These are phyloP conservation scores for Limanda limanda DNA, from an alignment of 2,113 vertebrate species.

Conservation along the genomic window DNA sequence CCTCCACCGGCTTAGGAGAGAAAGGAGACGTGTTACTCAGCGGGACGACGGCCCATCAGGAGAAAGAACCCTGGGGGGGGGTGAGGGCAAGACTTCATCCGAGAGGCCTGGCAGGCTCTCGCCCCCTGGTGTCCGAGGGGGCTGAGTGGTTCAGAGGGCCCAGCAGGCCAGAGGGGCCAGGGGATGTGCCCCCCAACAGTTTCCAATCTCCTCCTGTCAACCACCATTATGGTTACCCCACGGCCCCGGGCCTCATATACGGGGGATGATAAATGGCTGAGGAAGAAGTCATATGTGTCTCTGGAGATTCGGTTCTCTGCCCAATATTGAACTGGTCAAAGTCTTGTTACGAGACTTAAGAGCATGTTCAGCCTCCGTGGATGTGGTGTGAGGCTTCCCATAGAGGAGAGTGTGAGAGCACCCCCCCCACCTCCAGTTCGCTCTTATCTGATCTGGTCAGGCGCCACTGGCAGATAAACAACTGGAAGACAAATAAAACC, in stretches of 20 bases:
- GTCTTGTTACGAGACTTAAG: slow-evolving; percentile 42
- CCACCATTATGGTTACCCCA: slow-evolving; percentile 54
- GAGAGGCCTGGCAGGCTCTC: slow-evolving; percentile 55
- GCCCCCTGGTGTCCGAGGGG: slow-evolving; percentile 67
- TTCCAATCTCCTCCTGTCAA: slow-evolving; percentile 73
- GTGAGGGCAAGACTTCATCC: slow-evolving; percentile 44
- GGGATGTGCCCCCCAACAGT: slow-evolving; percentile 51
- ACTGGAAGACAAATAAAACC: slow-evolving; percentile 66
- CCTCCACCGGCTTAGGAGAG: slow-evolving; percentile 67
- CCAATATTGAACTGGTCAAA: slow-evolving; percentile 55
- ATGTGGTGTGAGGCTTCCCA: slow-evolving; percentile 26
- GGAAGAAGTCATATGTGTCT: slow-evolving; percentile 55
- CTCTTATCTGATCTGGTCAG: slow-evolving; percentile 69
- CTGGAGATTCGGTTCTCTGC: slow-evolving; percentile 47
- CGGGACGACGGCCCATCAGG: slow-evolving; percentile 52
- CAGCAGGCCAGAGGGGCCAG: slow-evolving; percentile 55
- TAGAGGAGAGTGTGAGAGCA: slow-evolving; percentile 16
- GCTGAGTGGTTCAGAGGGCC: slow-evolving; percentile 58
- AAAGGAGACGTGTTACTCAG: slow-evolving; percentile 76
- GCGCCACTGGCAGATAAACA: slow-evolving; percentile 68
- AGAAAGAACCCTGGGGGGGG: slow-evolving; percentile 66
- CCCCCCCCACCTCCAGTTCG: slow-evolving; percentile 18
- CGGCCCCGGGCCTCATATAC: slow-evolving; percentile 56
- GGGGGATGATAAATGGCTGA: slow-evolving; percentile 64
- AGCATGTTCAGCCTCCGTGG: slow-evolving; percentile 34